Evolutionary conservation across 2,797 vertebrate species (phyloP).

Genomic region (Todus mexicanus): DNA sequence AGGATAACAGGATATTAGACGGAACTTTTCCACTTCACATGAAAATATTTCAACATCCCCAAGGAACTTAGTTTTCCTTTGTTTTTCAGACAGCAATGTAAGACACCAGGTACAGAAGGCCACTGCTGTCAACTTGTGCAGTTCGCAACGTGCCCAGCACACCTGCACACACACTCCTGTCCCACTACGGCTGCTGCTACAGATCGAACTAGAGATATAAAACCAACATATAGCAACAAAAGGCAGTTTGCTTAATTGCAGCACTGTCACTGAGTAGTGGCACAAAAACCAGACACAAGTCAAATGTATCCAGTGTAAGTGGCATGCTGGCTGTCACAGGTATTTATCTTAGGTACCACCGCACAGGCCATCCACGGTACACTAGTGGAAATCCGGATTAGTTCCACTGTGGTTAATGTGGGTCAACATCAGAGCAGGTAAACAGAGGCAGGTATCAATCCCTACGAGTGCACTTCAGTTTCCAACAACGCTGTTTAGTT

Average conservation of each 20-base stretch:
- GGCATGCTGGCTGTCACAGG: not conserved
- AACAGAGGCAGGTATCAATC: fast-evolving
- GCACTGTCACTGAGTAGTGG: not conserved
- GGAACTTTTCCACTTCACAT: not conserved
- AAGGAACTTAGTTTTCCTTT: not conserved
- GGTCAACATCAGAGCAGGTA: not conserved
- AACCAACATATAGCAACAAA: not conserved
- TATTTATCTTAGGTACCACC: not conserved
- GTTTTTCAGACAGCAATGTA: not conserved
- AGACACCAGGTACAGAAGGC: not conserved
- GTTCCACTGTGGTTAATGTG: not conserved
- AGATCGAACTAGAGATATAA: not conserved
- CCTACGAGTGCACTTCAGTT: not conserved
- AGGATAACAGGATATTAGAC: not conserved
- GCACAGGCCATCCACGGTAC: not conserved
- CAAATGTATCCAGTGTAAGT: fast-evolving
- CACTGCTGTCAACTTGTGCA: not conserved
- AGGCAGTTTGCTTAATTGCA: not conserved
- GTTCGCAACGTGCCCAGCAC: fast-evolving
- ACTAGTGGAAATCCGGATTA: not conserved
- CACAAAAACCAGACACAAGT: not conserved
- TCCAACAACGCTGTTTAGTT: not conserved
- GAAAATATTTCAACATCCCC: not conserved
- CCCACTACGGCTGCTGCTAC: not conserved
- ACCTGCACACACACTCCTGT: not conserved